Evolutionary conservation across 1,140 invertebrate genomes (phyloP).

Genomic region (Bacillus rossius): DNA sequence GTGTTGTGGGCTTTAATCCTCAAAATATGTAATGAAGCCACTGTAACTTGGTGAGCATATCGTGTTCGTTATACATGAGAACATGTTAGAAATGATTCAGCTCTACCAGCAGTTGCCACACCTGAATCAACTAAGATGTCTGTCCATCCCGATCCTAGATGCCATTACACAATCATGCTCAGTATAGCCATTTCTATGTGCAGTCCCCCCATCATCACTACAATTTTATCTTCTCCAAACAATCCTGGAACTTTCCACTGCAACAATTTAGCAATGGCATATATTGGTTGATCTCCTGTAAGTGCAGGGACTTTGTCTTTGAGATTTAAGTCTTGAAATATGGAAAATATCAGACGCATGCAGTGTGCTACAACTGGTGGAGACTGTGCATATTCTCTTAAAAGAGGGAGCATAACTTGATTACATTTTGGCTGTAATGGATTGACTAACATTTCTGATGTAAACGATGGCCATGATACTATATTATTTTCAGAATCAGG

Average conservation of each 20-base stretch:
- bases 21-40: constrained; percentile 10
- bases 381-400: neutral
- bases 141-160: constrained; percentile 2
- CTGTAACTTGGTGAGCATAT: constrained; percentile 25
- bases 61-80: constrained; percentile 15
- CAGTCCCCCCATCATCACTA: constrained; percentile 27
- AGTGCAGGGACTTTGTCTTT: constrained; percentile 10
- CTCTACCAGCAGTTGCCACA: constrained; percentile 15
- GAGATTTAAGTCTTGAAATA: constrained; percentile 3
- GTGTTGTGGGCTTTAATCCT: neutral
- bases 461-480: neutral
- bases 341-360: neutral
- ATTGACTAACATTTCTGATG: no score
- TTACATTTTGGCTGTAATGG: no score
- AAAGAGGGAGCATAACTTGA: neutral
- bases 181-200: constrained; percentile 25
- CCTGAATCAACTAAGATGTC: constrained; percentile 15
- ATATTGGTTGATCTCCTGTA: constrained; percentile 26
- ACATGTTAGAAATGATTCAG: constrained; percentile 17
- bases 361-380: constrained; percentile 1
- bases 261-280: constrained; percentile 25
- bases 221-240: constrained; percentile 26
- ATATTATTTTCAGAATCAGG: neutral
- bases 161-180: constrained; percentile 5
- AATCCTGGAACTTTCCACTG: constrained; percentile 27